Evolutionary conservation across 1,140 invertebrate species (phyloP).

Genomic region (Ptiloglossa arizonensis): DNA sequence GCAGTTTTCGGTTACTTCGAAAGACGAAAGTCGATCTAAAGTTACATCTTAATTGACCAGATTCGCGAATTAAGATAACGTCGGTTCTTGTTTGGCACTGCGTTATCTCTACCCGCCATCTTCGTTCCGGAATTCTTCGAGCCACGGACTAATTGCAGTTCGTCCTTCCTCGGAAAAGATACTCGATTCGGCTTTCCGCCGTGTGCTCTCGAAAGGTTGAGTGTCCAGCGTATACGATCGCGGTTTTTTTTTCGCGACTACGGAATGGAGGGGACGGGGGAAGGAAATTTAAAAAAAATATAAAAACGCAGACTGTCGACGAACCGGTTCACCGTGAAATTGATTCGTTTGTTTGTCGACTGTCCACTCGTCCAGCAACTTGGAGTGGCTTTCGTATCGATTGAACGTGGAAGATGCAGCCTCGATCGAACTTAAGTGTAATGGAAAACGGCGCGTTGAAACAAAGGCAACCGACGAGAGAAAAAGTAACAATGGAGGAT

Average conservation of each 20-base stretch:
- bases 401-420: slow-evolving; percentile 21
- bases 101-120: not conserved
- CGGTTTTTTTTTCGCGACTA: not conserved
- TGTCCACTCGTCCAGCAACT: slow-evolving; percentile 36
- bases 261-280: not conserved
- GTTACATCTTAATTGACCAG: slow-evolving; percentile 55
- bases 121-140: not conserved
- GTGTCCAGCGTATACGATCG: not conserved
- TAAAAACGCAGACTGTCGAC: slow-evolving; percentile 23
- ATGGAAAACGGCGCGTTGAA: too few species aligned
- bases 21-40: slow-evolving; percentile 19
- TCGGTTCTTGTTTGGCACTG: slow-evolving; percentile 17
- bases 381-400: slow-evolving; percentile 28
- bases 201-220: too few species aligned
- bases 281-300: slow-evolving; percentile 32
- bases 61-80: slow-evolving; percentile 57
- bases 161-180: not conserved
- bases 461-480: too few species aligned
- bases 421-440: not conserved
- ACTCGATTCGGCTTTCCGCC: too few species aligned
- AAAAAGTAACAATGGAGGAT: too few species aligned
- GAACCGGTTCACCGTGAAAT: slow-evolving; percentile 42
- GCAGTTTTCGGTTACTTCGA: not conserved
- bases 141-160: not conserved
- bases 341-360: slow-evolving; percentile 47